A percentile compares a stretch with the other conserved stretches of the same genome.
Conservation (phyloP, 2,797 vertebrate species). For the Oryzias sinensis region DNA sequence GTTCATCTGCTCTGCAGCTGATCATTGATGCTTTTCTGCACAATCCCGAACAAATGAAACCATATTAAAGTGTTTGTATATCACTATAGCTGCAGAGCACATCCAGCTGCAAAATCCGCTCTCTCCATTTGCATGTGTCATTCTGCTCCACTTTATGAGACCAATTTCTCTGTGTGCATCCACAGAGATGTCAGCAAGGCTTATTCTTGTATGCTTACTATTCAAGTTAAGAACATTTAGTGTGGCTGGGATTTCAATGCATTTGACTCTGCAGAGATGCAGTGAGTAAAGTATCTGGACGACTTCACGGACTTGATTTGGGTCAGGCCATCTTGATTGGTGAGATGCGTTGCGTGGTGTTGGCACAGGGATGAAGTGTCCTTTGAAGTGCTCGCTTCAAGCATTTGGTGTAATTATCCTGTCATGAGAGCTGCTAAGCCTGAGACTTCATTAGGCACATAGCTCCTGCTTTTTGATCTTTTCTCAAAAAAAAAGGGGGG, state of each 20-base stretch:
- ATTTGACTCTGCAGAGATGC: conserved; percentile 38
- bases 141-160: background rate
- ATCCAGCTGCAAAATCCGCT: background rate
- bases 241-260: conserved; percentile 21
- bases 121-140: conserved; percentile 5
- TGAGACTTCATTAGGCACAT: conserved; percentile 73
- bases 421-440: conserved; percentile 75
- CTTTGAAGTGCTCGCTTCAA: conserved; percentile 77
- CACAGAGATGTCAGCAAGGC: conserved; percentile 11
- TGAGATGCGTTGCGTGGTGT: conserved; percentile 64
- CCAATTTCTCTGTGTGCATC: conserved; percentile 6
- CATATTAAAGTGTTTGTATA: background rate
- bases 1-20: background rate
- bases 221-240: conserved; percentile 16
- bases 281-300: conserved; percentile 31
- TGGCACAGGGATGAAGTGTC: conserved; percentile 69
- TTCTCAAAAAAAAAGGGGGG: conserved; percentile 30
- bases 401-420: conserved; percentile 79
- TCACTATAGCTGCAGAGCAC: background rate
- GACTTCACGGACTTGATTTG: conserved; percentile 63
- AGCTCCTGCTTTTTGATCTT: conserved; percentile 71
- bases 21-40: background rate
- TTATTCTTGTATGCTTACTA: conserved; percentile 18
- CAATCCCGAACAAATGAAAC: conserved; percentile 1
- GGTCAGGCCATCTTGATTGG: conserved; percentile 74